phyloP scores from a whole-genome alignment of 2,888 invertebrate genomes.

The Drosophila neonasuta region DNA sequence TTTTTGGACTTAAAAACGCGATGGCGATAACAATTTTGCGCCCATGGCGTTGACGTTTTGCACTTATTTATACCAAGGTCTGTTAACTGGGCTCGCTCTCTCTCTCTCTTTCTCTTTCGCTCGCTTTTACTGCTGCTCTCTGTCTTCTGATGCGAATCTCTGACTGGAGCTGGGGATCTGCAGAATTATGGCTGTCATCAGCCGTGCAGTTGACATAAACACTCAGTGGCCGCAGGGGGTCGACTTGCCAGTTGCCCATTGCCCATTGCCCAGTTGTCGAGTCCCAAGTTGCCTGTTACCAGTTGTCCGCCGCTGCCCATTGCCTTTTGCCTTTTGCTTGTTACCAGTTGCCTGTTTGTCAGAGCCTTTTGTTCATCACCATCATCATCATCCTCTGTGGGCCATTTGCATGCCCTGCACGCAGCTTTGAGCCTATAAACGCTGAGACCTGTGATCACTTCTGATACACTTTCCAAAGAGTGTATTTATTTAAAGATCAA shows the following conservation, averaged over 20 bases:
- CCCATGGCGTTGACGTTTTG: slow-evolving; percentile 77
- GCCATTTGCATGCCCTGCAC: slow-evolving; percentile 74
- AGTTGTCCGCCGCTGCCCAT: slow-evolving; percentile 15
- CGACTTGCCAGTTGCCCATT: slow-evolving; percentile 60
- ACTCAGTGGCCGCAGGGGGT: slow-evolving; percentile 71
- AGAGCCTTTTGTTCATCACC: slow-evolving; percentile 46
- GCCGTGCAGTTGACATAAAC: slow-evolving; percentile 76
- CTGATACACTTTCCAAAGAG: slow-evolving; percentile 14
- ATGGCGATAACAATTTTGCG: slow-evolving; percentile 77
- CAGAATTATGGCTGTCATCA: slow-evolving; percentile 79
- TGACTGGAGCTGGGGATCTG: slow-evolving; percentile 23
- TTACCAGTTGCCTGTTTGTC: slow-evolving; percentile 29
- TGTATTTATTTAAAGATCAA: not conserved
- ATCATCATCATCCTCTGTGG: slow-evolving; percentile 27
- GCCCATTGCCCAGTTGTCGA: slow-evolving; percentile 24
- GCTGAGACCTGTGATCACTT: slow-evolving; percentile 29
- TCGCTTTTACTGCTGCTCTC: slow-evolving; percentile 20
- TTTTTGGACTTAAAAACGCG: slow-evolving; percentile 52
- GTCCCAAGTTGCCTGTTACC: slow-evolving; percentile 12
- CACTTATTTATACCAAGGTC: slow-evolving; percentile 67
- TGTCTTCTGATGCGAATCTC: slow-evolving; percentile 59
- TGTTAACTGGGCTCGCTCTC: slow-evolving; percentile 45
- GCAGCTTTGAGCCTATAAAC: slow-evolving; percentile 56
- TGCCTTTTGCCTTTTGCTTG: slow-evolving; percentile 22
- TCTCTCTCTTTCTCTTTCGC: not conserved